A percentile compares a stretch with the other conserved stretches of the same genome.
Conservation (phyloP, 2,888 invertebrate species). For the Allolobophora icterica region DNA sequence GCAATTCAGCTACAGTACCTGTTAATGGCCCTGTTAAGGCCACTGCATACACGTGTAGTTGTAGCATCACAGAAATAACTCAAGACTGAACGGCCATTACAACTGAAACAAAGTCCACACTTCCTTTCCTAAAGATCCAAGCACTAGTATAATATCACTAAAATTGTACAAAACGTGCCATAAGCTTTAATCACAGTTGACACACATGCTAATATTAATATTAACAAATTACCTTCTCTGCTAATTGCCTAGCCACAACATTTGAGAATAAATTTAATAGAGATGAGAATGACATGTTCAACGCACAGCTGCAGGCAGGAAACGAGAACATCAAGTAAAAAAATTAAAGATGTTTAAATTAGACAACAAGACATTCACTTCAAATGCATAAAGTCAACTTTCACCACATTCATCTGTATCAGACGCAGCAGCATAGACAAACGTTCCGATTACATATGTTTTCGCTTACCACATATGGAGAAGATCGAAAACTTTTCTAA, state of each 20-base stretch:
- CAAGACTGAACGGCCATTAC: background rate
- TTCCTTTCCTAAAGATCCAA: background rate
- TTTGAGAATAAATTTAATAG: background rate
- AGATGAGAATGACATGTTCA: background rate
- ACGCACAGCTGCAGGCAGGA: background rate
- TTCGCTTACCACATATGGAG: background rate
- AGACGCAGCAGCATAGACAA: too few relatives aligned
- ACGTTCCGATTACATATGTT: too few relatives aligned
- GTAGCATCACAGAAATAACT: background rate
- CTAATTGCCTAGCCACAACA: background rate
- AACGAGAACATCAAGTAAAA: background rate
- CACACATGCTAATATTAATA: background rate
- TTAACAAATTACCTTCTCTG: too few relatives aligned
- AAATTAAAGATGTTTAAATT: background rate
- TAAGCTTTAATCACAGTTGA: background rate
- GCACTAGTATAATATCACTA: too few relatives aligned
- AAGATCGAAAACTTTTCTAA: background rate
- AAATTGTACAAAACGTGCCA: background rate
- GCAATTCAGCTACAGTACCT: background rate
- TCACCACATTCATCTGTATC: background rate
- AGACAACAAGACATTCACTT: background rate
- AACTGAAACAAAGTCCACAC: background rate
- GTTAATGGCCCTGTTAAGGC: background rate
- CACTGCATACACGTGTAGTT: background rate
- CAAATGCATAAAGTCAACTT: background rate